phyloP scores from a whole-genome alignment of 2,888 invertebrate genomes.

The Deroplatys truncata region DNA sequence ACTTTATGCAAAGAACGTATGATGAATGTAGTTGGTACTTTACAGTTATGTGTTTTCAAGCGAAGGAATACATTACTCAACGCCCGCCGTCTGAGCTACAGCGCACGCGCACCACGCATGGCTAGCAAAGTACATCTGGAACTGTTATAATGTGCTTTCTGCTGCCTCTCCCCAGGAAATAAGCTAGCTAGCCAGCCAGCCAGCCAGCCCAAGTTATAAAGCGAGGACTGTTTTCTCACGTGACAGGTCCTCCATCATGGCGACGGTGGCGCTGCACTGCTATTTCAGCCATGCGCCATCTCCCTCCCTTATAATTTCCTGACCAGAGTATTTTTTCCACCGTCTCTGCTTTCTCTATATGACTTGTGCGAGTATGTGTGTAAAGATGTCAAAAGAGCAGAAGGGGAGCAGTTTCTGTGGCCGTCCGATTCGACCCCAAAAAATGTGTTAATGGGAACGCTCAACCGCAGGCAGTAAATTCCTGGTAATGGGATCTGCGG shows the following conservation, averaged over 20 bases:
- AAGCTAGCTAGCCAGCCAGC: neutral
- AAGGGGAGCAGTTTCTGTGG: neutral
- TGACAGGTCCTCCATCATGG: slow-evolving; percentile 12
- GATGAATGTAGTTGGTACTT: neutral
- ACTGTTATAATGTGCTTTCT: neutral
- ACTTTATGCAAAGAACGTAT: neutral
- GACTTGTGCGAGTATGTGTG: neutral
- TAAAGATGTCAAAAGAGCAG: neutral
- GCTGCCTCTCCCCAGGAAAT: neutral
- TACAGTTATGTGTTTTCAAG: neutral
- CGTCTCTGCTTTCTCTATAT: neutral
- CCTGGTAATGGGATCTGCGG: neutral
- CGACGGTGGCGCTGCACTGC: neutral
- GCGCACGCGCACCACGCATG: neutral
- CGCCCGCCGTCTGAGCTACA: neutral
- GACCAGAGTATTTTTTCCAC: neutral
- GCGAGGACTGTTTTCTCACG: neutral
- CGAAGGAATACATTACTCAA: neutral
- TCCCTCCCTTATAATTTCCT: neutral
- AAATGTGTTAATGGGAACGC: neutral
- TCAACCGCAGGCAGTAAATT: neutral
- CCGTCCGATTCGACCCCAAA: neutral
- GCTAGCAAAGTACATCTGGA: neutral
- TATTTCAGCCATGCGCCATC: neutral
- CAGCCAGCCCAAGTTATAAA: neutral